These are phyloP conservation scores for Holothuria glaberrima DNA, from an alignment of 35 echinoderm and acorn worm genomes.

Conservation along the genomic window DNA sequence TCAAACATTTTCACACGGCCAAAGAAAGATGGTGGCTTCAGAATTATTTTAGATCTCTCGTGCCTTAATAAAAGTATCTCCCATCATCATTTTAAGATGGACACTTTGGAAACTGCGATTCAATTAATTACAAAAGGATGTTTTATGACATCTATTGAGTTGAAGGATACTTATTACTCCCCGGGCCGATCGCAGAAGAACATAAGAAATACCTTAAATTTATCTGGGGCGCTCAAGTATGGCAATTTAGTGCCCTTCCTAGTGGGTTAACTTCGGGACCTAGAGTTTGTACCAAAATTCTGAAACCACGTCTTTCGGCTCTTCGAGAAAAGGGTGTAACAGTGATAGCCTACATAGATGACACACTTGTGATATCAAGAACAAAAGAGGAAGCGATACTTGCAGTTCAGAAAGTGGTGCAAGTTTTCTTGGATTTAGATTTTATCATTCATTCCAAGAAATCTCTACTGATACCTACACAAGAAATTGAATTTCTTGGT, in stretches of 20 bases:
- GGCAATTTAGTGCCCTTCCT: conserved; percentile 9
- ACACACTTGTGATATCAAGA: conserved; percentile 25
- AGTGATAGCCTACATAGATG: conserved; percentile 39
- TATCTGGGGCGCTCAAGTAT: neutral
- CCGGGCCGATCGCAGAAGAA: conserved; percentile 23
- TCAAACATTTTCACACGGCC: conserved; percentile 35
- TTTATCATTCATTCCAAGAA: conserved; percentile 48
- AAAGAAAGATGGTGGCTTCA: conserved; percentile 8
- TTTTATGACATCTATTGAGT: conserved; percentile 44
- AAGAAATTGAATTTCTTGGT: conserved; percentile 43
- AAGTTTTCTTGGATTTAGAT: neutral
- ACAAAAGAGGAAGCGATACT: conserved; percentile 11
- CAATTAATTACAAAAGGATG: conserved; percentile 33
- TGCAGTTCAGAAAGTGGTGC: neutral
- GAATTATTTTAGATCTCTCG: neutral
- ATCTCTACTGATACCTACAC: conserved; percentile 21
- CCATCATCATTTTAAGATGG: neutral
- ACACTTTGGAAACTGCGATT: conserved; percentile 36
- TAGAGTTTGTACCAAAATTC: conserved; percentile 37
- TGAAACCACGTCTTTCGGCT: conserved; percentile 32
- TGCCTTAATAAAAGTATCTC: neutral
- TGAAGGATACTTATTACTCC: conserved; percentile 49
- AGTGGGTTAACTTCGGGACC: conserved; percentile 36
- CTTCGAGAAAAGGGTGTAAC: conserved; percentile 5
- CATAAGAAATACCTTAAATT: conserved; percentile 57